Evolutionary conservation across 2,888 invertebrate species (phyloP).

Genomic region (Odontothrips loti): DNA sequence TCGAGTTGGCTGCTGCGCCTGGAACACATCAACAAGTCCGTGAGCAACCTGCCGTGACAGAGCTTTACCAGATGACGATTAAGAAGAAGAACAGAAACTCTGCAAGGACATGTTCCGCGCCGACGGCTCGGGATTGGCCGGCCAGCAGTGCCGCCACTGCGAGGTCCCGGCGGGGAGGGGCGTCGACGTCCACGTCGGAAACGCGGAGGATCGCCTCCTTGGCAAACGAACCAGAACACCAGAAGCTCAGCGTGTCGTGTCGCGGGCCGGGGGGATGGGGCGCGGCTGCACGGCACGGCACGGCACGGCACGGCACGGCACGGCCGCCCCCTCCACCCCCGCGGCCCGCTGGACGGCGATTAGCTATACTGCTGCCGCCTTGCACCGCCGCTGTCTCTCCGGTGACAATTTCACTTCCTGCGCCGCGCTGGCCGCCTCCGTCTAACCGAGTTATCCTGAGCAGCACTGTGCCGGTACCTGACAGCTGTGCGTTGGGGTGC

Average conservation of each 20-base stretch:
- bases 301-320: neutral
- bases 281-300: neutral
- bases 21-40: neutral
- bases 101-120: neutral
- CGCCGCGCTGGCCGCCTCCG: neutral
- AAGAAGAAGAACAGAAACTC: no score
- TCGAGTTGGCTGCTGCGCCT: constrained; percentile 16
- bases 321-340: neutral
- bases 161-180: neutral
- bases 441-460: neutral
- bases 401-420: neutral
- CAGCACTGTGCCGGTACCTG: neutral
- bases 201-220: neutral
- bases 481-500: neutral
- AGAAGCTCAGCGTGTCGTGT: neutral
- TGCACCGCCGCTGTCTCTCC: neutral
- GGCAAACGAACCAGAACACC: neutral
- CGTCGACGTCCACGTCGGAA: no score
- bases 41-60: no score
- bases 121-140: neutral
- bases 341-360: no score
- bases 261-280: neutral
- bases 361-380: neutral
- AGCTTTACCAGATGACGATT: no score
- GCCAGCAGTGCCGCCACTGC: neutral